These are phyloP conservation scores for Rhinoptilus africanus DNA, from an alignment of 2,113 vertebrate genomes.

Conservation along the genomic window DNA sequence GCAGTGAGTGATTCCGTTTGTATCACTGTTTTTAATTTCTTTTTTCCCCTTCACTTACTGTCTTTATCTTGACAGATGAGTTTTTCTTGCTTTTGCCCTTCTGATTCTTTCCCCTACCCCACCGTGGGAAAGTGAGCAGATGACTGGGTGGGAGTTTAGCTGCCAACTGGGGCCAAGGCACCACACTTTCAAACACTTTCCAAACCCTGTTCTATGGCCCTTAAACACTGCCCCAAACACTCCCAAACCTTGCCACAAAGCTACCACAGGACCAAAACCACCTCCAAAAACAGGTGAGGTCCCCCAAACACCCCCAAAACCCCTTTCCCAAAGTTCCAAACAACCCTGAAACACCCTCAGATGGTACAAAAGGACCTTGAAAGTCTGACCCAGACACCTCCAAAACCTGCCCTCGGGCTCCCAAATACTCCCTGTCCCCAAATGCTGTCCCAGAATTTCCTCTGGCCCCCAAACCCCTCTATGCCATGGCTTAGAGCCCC, in stretches of 20 bases:
- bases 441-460: neutral
- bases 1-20: neutral
- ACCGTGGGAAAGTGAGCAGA: too few species aligned
- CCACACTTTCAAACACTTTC: too few species aligned
- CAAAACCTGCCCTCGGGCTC: neutral
- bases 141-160: too few species aligned
- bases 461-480: neutral
- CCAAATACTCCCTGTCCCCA: neutral
- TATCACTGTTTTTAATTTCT: neutral
- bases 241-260: neutral
- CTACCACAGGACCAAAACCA: neutral
- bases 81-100: neutral
- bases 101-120: too few species aligned
- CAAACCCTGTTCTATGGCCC: neutral
- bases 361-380: neutral
- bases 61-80: neutral
- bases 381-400: neutral
- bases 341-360: neutral
- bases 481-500: neutral
- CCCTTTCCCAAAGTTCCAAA: neutral
- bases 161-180: too few species aligned
- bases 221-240: neutral
- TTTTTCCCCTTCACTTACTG: neutral
- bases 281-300: neutral
- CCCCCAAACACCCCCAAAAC: neutral